Evolutionary conservation across 1,140 invertebrate species (phyloP).

Genomic region (Sipha flava): DNA sequence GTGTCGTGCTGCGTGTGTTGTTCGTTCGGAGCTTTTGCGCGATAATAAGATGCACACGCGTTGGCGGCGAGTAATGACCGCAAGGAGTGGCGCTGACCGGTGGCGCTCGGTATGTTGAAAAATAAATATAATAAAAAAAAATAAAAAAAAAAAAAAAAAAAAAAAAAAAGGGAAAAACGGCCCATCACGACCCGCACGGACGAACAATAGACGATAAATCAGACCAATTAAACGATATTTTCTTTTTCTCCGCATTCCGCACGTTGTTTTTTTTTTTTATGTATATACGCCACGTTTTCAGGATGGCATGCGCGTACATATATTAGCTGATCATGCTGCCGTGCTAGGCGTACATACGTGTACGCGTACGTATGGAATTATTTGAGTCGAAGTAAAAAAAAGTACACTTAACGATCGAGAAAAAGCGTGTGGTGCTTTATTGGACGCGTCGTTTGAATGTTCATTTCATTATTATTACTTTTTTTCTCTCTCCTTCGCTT

Average conservation of each 20-base stretch:
- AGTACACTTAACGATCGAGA: not conserved
- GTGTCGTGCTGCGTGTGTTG: not conserved
- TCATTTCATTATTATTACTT: not conserved
- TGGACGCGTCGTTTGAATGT: not conserved
- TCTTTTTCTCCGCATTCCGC: slow-evolving; percentile 3
- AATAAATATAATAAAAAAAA: not conserved
- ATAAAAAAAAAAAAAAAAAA: not conserved
- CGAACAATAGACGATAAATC: slow-evolving; percentile 29
- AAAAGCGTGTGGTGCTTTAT: slow-evolving; percentile 1
- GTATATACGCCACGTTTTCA: too few relatives aligned
- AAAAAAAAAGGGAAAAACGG: not conserved
- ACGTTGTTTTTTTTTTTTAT: too few relatives aligned
- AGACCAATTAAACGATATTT: slow-evolving; percentile 27
- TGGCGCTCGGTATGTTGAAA: not conserved
- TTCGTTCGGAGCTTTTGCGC: not conserved
- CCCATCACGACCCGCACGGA: slow-evolving; percentile 7
- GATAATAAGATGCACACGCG: not conserved
- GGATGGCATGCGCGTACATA: too few relatives aligned
- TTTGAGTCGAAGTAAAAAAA: too few relatives aligned
- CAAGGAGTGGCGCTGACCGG: not conserved
- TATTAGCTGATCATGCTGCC: too few relatives aligned
- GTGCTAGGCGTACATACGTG: too few relatives aligned
- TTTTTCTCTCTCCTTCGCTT: not conserved
- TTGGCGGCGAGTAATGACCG: not conserved
- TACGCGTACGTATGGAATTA: too few relatives aligned